Percentiles rank a stretch among this genome's conserved stretches.
These are phyloP conservation scores for Dendrocincla tyrannina DNA, from an alignment of 2,797 vertebrate genomes.

Conservation along the genomic window DNA sequence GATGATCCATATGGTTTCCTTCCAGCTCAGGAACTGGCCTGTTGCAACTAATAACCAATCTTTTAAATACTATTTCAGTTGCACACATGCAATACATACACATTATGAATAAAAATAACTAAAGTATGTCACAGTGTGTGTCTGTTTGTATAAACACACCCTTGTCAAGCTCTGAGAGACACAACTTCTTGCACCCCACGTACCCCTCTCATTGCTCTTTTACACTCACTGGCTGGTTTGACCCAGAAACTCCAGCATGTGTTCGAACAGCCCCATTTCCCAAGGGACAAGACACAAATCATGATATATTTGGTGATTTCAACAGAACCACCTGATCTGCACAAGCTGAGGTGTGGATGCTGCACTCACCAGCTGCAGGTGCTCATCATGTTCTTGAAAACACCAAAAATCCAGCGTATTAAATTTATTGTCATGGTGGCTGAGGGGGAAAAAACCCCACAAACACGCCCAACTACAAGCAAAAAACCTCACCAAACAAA, in stretches of 20 bases:
- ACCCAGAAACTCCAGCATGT: neutral
- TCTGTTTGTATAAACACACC: neutral
- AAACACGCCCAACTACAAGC: neutral
- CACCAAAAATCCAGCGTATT: neutral
- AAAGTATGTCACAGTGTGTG: neutral
- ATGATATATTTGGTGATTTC: neutral
- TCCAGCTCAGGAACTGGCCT: neutral
- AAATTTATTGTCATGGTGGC: neutral
- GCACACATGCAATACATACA: neutral
- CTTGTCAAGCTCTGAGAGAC: neutral
- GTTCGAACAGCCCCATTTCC: neutral
- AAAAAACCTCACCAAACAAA: neutral
- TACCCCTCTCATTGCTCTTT: neutral
- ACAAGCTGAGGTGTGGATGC: neutral
- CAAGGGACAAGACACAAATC: neutral
- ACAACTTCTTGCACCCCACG: neutral
- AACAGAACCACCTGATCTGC: neutral
- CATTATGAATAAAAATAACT: neutral
- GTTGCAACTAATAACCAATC: neutral
- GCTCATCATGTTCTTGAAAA: neutral
- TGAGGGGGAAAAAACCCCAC: accelerated
- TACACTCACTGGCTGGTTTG: neutral
- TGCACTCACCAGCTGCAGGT: neutral
- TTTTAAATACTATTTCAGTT: neutral
- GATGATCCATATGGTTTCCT: neutral